Evolutionary conservation across 1,140 invertebrate genomes (phyloP), one percentile per base, ranked within the genome.

Genomic region (Ericerus pela): DNA sequence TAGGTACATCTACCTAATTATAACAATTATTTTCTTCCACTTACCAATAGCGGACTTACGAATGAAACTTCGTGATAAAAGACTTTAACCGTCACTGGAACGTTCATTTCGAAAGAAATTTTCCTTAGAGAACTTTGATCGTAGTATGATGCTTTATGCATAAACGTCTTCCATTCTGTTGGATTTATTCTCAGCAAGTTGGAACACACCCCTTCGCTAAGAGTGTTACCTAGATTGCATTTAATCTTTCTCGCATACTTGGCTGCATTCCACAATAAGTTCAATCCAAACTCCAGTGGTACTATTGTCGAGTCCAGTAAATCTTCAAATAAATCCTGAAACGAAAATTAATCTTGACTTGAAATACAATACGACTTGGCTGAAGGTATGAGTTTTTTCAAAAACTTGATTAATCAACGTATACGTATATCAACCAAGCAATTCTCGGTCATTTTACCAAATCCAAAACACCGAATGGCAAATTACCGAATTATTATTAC

Each of bases 231-330:
- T 10, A 47, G 20, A 12, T 14, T 20, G 41, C 41, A 47, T 47
- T 47, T 47, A 10, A 47, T 22, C 22, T 47, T 47, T 22, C 41
- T 47, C 3, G 41, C 41, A 24, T 47, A 47, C 14, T 47, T 47
- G 10, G 41, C 41, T 4, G 41, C 41, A 22, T 47, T 47, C 41
- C 41, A 47, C 8, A 24, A 47, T 24, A 47, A 14, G 8, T 47
- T 47, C 26, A 47, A 12, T 2, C 20, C 4, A 22, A 24, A 47
- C 8, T 47, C 10, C 4, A 47, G 12, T 14, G 41, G 20, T 47
- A 47, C 2, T 10, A 24, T 24, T 18, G 10, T 47, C 8, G 41
- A 6, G 26, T 47, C 41, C 18, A 47, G 14, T 8, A 47, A 10
- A 47, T 47, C 41, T 4, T 2, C 16, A 24, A 47, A 47, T 22